These are phyloP conservation scores for Hyperoodon ampullatus DNA, from an alignment of 2,113 vertebrate genomes.

Conservation along the genomic window DNA sequence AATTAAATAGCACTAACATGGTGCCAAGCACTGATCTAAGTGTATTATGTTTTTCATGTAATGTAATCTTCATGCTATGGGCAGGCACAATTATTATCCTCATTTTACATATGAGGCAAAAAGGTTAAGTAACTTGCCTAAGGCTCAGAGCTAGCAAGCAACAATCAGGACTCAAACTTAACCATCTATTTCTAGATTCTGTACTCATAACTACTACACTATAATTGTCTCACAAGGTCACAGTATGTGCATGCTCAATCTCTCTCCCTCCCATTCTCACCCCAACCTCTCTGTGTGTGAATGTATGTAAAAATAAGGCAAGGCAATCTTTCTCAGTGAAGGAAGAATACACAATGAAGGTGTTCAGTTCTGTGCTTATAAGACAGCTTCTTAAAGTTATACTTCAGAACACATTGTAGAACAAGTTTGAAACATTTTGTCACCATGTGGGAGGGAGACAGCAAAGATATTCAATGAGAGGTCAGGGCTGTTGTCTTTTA, in stretches of 20 bases:
- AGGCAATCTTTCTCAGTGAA: background rate
- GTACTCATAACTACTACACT: background rate
- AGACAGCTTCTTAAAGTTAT: no score
- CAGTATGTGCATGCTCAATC: background rate
- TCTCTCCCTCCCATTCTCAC: background rate
- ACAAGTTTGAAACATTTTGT: background rate
- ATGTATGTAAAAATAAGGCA: background rate
- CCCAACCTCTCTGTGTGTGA: no score
- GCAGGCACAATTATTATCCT: background rate
- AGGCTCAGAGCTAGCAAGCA: background rate
- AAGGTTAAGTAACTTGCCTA: background rate
- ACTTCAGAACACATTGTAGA: background rate
- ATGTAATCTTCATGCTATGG: background rate
- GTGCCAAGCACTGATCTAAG: background rate
- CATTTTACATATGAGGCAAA: background rate
- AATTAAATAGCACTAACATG: background rate
- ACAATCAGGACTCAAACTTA: background rate
- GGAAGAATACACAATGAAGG: background rate
- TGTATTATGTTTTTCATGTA: background rate
- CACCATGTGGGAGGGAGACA: background rate
- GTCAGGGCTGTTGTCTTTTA: background rate
- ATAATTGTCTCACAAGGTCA: background rate
- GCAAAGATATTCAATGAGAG: no score
- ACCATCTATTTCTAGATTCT: no score
- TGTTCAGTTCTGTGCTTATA: background rate